A percentile compares a stretch with the other conserved stretches of the same genome.
phyloP scores from a whole-genome alignment of 1,140 invertebrate genomes.

The Drosophila lacteicornis region DNA sequence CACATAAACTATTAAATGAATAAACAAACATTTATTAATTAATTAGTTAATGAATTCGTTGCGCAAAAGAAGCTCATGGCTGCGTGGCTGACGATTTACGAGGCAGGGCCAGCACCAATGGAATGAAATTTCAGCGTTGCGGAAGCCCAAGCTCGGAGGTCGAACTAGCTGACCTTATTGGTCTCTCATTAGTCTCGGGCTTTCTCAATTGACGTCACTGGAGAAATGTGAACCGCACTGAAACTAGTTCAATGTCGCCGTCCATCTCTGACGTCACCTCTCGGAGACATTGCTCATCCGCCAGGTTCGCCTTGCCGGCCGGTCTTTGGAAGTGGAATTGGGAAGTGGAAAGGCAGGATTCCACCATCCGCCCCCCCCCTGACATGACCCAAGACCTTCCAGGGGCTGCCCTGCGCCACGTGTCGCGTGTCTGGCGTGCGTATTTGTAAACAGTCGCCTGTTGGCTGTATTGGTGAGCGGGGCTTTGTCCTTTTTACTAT shows the following conservation, averaged over 20 bases:
- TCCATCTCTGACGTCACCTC: constrained; percentile 57
- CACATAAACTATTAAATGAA: constrained; percentile 18
- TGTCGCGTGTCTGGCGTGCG: constrained; percentile 43
- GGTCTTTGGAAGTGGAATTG: constrained; percentile 22
- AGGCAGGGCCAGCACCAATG: constrained; percentile 26
- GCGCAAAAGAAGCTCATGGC: constrained; percentile 37
- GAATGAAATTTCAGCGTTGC: constrained; percentile 20
- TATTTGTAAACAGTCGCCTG: constrained; percentile 72
- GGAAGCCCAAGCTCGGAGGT: constrained; percentile 55
- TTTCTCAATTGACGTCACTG: constrained; percentile 51
- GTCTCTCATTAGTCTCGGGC: not conserved
- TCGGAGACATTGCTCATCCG: constrained; percentile 18
- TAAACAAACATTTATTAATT: constrained; percentile 21
- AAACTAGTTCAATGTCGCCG: constrained; percentile 75
- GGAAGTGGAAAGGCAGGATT: not conserved
- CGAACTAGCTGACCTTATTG: constrained; percentile 19
- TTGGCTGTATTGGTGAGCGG: constrained; percentile 18
- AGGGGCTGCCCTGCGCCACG: constrained; percentile 48
- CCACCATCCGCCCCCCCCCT: constrained; percentile 7
- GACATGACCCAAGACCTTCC: constrained; percentile 27
- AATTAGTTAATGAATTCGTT: constrained; percentile 47
- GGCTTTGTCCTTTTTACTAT: constrained; percentile 59
- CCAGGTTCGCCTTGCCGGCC: constrained; percentile 53
- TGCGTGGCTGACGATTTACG: constrained; percentile 36
- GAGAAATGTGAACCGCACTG: constrained; percentile 19